Evolutionary conservation across 2,888 invertebrate species (phyloP), one percentile per base, ranked within the genome.

Genomic region (Odontothrips loti): DNA sequence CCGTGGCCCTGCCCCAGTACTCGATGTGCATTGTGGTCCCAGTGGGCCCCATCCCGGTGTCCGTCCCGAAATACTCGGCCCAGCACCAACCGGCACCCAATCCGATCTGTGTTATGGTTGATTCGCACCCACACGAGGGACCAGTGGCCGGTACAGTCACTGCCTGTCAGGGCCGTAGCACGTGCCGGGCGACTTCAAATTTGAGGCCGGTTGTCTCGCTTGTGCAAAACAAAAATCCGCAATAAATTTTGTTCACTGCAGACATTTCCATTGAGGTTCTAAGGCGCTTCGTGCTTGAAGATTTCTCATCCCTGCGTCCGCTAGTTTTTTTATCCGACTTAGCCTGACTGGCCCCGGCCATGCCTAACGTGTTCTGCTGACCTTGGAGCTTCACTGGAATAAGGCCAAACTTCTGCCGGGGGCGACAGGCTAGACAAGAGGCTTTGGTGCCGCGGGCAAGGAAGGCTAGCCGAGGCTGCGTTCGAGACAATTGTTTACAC

Each of bases 21-120:
- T n/a, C 58, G 58, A 75, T 75, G 23, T 75, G 68, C 68, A 75
- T 75, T 75, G 68, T 75, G 27, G 8, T 12, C 68, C 20, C 58
- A 17, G 68, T 12, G 58, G 58, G n/a, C 58, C 34, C 34, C 34
- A 6, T 2, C 58, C n/a, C 58, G 51, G n/a, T 23, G 68, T 10
- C 68, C 27, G 68, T 12, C 68, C 68, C 68, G 12, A 75, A 75
- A 75, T 75, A 75, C 68, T 20, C 6, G 23, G 68, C 68, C 23
- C 68, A 0, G 68, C 68, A 9, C 68, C 10, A 27, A 20, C 68
- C 51, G 34, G 34, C 34, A 43, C 34, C 34, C 34, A 6, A 2
- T 43, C 34, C 34, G 34, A n/a, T n/a, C n/a, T 43, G 34, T 43
- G 34, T 43, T 43, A 43, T 43, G 34, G 34, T 43, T 43, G 34